Evolutionary conservation across 2,797 vertebrate genomes (phyloP).

Genomic region (Ctenosaura bakeri): DNA sequence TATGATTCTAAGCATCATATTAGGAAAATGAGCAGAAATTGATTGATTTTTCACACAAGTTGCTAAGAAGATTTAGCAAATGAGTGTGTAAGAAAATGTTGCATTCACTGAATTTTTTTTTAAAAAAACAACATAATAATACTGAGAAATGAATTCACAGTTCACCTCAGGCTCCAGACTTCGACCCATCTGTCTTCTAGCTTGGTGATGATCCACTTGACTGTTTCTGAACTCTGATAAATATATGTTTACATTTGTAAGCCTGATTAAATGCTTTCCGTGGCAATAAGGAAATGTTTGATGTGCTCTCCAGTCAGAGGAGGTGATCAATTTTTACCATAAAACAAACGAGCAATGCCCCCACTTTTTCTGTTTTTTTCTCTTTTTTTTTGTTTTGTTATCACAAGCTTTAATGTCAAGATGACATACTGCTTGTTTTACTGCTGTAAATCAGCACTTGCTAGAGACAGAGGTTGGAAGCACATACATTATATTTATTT

Average conservation of each 20-base stretch:
- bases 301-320: slow-evolving; percentile 25
- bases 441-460: slow-evolving; percentile 17
- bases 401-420: slow-evolving; percentile 33
- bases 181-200: slow-evolving; percentile 27
- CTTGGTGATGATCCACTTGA: slow-evolving; percentile 29
- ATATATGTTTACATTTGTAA: slow-evolving; percentile 34
- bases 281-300: slow-evolving; percentile 38
- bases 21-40: slow-evolving; percentile 14
- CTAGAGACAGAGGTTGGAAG: slow-evolving; percentile 54
- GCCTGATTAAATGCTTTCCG: slow-evolving; percentile 11
- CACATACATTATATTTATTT: slow-evolving; percentile 61
- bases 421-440: slow-evolving; percentile 1
- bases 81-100: slow-evolving; percentile 13
- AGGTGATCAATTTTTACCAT: slow-evolving; percentile 17
- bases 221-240: slow-evolving; percentile 10
- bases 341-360: slow-evolving; percentile 18
- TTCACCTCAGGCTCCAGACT: neutral
- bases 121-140: neutral
- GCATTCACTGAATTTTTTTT: neutral
- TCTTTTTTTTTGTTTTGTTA: neutral
- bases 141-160: slow-evolving; percentile 11
- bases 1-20: neutral
- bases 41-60: slow-evolving; percentile 14
- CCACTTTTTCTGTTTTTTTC: too few relatives aligned
- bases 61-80: slow-evolving; percentile 20